phyloP scores from a whole-genome alignment of 1,140 invertebrate species.

The Kradibia gibbosae region DNA sequence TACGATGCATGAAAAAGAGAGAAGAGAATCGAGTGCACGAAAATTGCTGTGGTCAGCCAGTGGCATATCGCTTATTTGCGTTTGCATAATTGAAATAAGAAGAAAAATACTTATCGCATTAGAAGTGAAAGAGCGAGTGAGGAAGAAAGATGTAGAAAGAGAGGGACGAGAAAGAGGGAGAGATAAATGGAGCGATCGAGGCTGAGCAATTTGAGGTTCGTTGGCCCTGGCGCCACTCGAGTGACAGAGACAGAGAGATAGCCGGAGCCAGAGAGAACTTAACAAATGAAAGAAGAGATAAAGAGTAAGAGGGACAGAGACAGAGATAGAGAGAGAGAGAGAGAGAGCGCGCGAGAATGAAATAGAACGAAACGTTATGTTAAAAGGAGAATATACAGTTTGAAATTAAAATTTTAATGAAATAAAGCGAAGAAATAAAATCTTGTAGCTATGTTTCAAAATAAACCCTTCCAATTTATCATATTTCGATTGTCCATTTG shows the following conservation, averaged over 20 bases:
- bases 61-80: constrained; percentile 38
- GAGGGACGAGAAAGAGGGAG: constrained; percentile 15
- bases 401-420: neutral
- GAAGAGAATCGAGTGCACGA: constrained; percentile 22
- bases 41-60: constrained; percentile 44
- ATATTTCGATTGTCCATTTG: neutral
- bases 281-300: neutral
- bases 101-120: constrained; percentile 40
- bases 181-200: constrained; percentile 20
- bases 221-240: constrained; percentile 65
- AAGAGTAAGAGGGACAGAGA: neutral
- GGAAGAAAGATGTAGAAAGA: neutral
- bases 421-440: neutral
- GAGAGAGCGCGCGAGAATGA: neutral
- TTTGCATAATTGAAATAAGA: constrained; percentile 52
- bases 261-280: neutral
- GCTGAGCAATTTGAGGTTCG: constrained; percentile 57
- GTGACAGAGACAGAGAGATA: neutral
- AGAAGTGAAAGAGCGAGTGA: constrained; percentile 25
- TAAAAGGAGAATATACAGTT: constrained; percentile 1
- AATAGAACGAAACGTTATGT: neutral
- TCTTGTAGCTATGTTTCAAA: neutral
- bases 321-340: neutral
- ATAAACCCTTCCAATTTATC: neutral
- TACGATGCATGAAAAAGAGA: constrained; percentile 13